phyloP scores from a whole-genome alignment of 2,888 invertebrate species.

The Cataglyphis cursor region DNA sequence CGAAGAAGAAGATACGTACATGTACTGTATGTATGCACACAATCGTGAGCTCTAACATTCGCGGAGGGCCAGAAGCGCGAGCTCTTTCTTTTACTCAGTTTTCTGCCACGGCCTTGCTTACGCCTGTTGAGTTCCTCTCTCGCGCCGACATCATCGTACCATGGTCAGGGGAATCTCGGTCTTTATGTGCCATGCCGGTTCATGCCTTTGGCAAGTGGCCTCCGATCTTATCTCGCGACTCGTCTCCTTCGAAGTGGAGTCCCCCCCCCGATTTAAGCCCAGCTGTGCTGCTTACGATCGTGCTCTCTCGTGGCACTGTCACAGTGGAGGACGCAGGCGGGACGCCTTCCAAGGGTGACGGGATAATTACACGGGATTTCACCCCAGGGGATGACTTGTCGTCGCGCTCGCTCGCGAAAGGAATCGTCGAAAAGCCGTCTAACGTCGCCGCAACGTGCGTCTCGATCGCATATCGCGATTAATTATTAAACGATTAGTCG shows the following conservation, averaged over 20 bases:
- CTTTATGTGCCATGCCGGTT: conserved; percentile 43
- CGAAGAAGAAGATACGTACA: neutral
- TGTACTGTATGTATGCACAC: neutral
- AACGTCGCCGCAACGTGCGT: neutral
- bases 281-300: conserved; percentile 41
- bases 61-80: conserved; percentile 15
- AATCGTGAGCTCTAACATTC: neutral
- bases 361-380: conserved; percentile 64
- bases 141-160: conserved; percentile 42
- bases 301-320: conserved; percentile 47
- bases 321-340: conserved; percentile 20
- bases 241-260: conserved; percentile 59
- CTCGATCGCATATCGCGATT: conserved; percentile 44
- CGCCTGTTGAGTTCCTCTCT: conserved; percentile 8
- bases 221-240: conserved; percentile 76
- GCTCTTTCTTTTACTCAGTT: conserved; percentile 26
- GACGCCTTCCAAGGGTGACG: conserved; percentile 57
- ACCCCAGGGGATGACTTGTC: conserved; percentile 40
- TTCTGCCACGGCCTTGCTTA: conserved; percentile 32
- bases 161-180: conserved; percentile 34
- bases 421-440: conserved; percentile 29
- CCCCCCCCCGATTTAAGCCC: conserved; percentile 30
- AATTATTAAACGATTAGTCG: conserved; percentile 54
- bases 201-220: conserved; percentile 55
- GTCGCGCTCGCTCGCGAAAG: conserved; percentile 29